Conservation (phyloP, 2,113 vertebrate genomes). For the Tapirus terrestris region DNA sequence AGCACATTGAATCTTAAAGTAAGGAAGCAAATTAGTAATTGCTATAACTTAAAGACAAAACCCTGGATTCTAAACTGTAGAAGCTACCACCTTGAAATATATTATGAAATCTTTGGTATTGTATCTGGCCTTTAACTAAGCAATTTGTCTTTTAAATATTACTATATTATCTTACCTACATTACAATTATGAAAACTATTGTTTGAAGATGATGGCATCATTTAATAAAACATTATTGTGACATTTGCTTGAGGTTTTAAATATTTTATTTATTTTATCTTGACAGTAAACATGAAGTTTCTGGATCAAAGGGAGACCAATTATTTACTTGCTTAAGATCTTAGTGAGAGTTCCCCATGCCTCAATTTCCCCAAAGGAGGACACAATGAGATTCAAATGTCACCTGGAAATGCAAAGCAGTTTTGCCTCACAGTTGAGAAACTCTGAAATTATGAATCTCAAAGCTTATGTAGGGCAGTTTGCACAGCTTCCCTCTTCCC, state of each 20-base stretch:
- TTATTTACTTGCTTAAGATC: background rate
- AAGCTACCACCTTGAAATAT: background rate
- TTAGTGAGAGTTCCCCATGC: background rate
- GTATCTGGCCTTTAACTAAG: background rate
- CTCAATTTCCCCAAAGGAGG: background rate
- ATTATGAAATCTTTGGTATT: background rate
- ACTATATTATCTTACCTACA: background rate
- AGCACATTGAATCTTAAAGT: background rate
- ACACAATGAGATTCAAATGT: background rate
- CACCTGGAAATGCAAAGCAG: rapidly evolving
- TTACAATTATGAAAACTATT: background rate
- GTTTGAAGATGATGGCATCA: background rate
- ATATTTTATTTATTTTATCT: background rate
- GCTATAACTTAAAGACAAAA: background rate
- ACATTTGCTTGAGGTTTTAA: background rate
- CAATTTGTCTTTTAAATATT: background rate
- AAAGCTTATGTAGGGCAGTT: background rate
- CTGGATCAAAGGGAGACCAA: background rate
- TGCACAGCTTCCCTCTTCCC: no score
- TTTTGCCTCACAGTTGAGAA: background rate
- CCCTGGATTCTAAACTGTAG: background rate
- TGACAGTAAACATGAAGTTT: background rate
- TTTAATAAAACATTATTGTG: background rate
- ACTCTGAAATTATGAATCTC: background rate
- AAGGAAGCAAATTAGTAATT: background rate